A percentile compares a stretch with the other conserved stretches of the same genome.
These are phyloP conservation scores for Squalus acanthias DNA, from an alignment of 2,797 vertebrate species.

Conservation along the genomic window DNA sequence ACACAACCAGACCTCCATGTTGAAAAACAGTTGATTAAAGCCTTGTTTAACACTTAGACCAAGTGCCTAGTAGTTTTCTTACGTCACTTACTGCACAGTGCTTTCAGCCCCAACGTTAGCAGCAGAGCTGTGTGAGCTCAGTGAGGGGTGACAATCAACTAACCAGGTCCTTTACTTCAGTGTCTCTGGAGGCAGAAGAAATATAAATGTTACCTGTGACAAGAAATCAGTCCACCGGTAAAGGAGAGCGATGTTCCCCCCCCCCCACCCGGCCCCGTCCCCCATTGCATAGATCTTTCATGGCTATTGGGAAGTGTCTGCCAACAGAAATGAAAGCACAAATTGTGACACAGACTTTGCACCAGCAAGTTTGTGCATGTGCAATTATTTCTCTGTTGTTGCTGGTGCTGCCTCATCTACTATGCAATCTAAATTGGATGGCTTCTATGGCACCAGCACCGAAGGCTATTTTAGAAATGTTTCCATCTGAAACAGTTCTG, in stretches of 20 bases:
- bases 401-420: neutral
- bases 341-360: neutral
- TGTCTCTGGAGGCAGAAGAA: neutral
- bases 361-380: neutral
- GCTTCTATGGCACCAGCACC: neutral
- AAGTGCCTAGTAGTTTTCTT: no score
- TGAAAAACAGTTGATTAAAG: no score
- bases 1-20: no score
- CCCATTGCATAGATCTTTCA: neutral
- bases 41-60: no score
- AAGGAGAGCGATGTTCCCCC: neutral
- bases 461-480: neutral
- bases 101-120: neutral
- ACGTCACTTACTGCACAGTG: neutral
- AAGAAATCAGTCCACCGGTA: neutral
- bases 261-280: no score
- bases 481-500: neutral
- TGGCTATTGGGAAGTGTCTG: neutral
- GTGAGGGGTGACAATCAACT: neutral
- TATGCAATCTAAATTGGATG: neutral
- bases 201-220: neutral
- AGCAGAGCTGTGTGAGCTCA: no score
- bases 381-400: neutral
- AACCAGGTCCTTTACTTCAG: neutral
- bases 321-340: neutral